Evolutionary conservation across 2,797 vertebrate species (phyloP).

Genomic region (Taeniopygia guttata): DNA sequence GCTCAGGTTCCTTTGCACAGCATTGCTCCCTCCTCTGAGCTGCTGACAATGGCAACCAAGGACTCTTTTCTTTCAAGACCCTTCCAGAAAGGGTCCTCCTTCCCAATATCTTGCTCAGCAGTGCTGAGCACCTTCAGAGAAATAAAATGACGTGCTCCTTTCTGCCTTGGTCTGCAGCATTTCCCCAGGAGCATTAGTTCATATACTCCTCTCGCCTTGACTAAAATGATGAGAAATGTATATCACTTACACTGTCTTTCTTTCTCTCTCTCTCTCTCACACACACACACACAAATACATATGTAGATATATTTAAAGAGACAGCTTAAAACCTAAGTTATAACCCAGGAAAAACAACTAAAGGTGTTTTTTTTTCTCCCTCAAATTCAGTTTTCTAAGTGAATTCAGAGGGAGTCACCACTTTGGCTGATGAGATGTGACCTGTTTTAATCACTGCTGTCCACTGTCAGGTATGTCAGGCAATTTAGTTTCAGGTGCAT

Average conservation of each 20-base stretch:
- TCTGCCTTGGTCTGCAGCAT: conserved; percentile 10
- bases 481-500: conserved; percentile 74
- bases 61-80: not conserved
- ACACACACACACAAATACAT: not conserved
- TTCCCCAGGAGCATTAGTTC: conserved; percentile 16
- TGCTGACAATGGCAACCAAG: not conserved
- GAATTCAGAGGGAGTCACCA: conserved; percentile 51
- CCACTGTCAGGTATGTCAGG: conserved; percentile 67
- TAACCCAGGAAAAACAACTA: conserved; percentile 21
- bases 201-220: conserved; percentile 17
- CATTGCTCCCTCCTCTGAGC: not conserved
- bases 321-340: conserved; percentile 34
- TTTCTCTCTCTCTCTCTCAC: not conserved
- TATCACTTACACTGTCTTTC: not conserved
- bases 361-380: not conserved
- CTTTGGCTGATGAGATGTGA: conserved; percentile 70
- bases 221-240: conserved; percentile 42
- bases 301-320: not conserved
- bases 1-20: not conserved
- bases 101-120: not conserved
- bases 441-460: conserved; percentile 73
- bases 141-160: conserved; percentile 26
- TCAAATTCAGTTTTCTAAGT: conserved; percentile 58
- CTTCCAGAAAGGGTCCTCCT: not conserved
- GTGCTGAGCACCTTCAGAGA: conserved; percentile 3